Evolutionary conservation across 2,113 vertebrate species (phyloP), one percentile per base, ranked within the genome.

Genomic region (Arenaria interpres): DNA sequence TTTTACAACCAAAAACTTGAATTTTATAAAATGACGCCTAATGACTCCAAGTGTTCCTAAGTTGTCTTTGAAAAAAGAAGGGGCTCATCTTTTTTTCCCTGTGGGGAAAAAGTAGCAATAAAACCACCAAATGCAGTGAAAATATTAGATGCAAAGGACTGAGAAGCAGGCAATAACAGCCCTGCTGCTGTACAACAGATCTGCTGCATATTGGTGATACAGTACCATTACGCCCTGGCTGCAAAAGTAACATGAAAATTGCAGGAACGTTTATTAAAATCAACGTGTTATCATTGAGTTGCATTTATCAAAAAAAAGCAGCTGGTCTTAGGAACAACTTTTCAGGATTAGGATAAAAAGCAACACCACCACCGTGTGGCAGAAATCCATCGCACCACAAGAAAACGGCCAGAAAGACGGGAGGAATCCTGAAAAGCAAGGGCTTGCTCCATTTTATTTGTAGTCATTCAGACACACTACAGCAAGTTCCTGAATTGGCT

Each of bases 331-430:
- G 35, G 71, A 85, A 84, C 32, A 41, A 43, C 72, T 96, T 88
- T 17, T 6, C 25, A 30, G 75, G 33, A 30, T 63, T 10, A 62
- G 96, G 53, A 85, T 23, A 24, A 94, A 57, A 95, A 94, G 97
- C 98, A 98, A 96, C 66, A 98, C 94, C 92, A 93, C 98, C 98
- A 97, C 97, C 98, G 7, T 92, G 98, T 67, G 98, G 98, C 87
- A 85, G 81, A 85, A 92, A 45, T 6, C 39, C 59, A 27, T 43
- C 67, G 19, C 59, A 45, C 51, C n/a, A 28, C 75, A 59, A 43
- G 71, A 19, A 68, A 25, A 27, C 2, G 43, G 8, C 9, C 6
- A 37, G 21, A 46, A 30, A 43, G n/a, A 27, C 60, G 10, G 82
- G 81, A 46, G 50, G 68, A 43, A 56, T 14, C 3, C 41, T 8